phyloP scores from a whole-genome alignment of 2,888 invertebrate genomes.

The Tetrapedia diversipes region DNA sequence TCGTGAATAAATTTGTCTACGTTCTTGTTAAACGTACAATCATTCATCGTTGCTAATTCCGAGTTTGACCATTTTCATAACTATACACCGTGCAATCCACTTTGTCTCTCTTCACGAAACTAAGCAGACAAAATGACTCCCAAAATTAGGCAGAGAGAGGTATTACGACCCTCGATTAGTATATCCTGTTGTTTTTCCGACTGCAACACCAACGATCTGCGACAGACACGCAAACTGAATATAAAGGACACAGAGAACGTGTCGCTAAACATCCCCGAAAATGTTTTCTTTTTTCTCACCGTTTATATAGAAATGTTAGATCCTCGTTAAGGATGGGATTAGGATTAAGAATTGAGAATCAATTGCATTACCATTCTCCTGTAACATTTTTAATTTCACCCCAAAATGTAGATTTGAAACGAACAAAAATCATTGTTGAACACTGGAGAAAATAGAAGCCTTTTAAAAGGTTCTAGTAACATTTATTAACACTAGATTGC shows the following conservation, averaged over 20 bases:
- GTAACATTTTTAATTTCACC: too few species aligned
- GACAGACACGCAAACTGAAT: neutral
- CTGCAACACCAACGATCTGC: constrained; percentile 9
- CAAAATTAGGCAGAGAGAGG: constrained; percentile 36
- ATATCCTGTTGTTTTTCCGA: constrained; percentile 15
- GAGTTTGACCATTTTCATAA: neutral
- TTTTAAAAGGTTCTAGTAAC: too few species aligned
- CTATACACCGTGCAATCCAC: neutral
- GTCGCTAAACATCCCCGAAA: constrained; percentile 27
- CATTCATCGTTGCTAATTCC: neutral
- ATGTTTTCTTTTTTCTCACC: constrained; percentile 1
- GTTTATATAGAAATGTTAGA: neutral
- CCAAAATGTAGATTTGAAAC: too few species aligned
- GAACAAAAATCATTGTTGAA: neutral
- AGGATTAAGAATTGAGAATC: neutral
- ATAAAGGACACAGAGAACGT: constrained; percentile 62
- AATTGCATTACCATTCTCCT: too few species aligned
- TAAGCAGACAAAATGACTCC: neutral
- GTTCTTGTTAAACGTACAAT: too few species aligned
- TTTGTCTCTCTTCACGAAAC: constrained; percentile 3
- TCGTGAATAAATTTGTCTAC: constrained; percentile 1
- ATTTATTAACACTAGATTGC: too few species aligned
- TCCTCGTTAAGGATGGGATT: constrained; percentile 32
- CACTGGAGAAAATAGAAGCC: too few species aligned
- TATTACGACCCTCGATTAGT: constrained; percentile 55